Evolutionary conservation across 1,140 invertebrate species (phyloP), one percentile per base, ranked within the genome.

Genomic region (Cotesia vestalis): DNA sequence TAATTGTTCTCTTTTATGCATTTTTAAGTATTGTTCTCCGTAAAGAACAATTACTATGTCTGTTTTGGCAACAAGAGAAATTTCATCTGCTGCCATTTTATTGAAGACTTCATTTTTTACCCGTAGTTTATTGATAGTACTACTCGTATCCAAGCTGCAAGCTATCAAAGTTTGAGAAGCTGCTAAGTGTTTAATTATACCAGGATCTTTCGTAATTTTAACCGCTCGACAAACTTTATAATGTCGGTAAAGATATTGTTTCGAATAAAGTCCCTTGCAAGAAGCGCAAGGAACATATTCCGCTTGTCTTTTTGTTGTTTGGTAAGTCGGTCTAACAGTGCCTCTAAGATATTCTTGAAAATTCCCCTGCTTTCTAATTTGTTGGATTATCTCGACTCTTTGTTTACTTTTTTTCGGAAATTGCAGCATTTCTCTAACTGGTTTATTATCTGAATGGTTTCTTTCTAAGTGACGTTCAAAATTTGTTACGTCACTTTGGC

Each of bases 151-250:
- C 0, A 66, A 12, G 1, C 36, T n/a, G 17, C 38, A 66, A 17
- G 63, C 63, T 5, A 66, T 66, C 1, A 66, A 17, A 17, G 63
- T 66, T 66, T 66, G 63, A 8, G 63, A 66, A 6, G 63, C 63
- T 6, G 63, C 1, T 8, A 66, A 1, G 12, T 66, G 63, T 66
- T 17, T 46, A 17, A 52, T 51, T 51, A 2, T 66, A 35, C 36
- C 11, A 11, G 14, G 38, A 63, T 63, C 36, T 14, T 52, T 12
- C 6, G 12, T 35, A 3, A 66, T 20, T 17, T 20, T n/a, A 52
- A 38, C 63, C 20, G 38, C 63, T 3, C 12, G 14, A 20, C 63
- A 66, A 12, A 51, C 51, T 9, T 66, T 66, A 51, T 6, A 51
- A n/a, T 66, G 63, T 2, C 63, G 63, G 9, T 66, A 51, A 8